Conservation (phyloP, 1,140 invertebrate genomes). For the Contarinia nasturtii region DNA sequence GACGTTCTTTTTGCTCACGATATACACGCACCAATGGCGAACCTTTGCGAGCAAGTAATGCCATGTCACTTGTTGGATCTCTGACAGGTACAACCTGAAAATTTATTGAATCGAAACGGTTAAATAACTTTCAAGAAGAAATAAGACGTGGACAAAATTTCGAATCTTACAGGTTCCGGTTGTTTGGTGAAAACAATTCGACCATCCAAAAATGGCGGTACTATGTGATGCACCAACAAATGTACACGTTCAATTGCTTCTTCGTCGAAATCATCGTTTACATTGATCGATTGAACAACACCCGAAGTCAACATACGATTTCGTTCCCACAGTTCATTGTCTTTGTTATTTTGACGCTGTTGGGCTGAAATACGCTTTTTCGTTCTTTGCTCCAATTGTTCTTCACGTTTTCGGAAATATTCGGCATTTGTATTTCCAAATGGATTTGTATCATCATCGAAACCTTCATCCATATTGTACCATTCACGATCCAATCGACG, state of each 20-base stretch:
- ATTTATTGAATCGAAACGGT: constrained; percentile 56
- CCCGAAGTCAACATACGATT: constrained; percentile 95
- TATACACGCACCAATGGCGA: constrained; percentile 73
- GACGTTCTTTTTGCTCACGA: constrained; percentile 89
- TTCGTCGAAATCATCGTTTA: constrained; percentile 87
- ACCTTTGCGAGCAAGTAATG: constrained; percentile 89
- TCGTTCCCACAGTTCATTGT: constrained; percentile 97
- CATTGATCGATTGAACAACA: constrained; percentile 74
- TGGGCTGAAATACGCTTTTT: constrained; percentile 86
- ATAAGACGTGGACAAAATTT: no score
- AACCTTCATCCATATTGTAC: constrained; percentile 88
- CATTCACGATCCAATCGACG: constrained; percentile 85
- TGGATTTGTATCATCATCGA: constrained; percentile 84
- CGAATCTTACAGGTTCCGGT: constrained; percentile 88
- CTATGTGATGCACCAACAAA: constrained; percentile 92
- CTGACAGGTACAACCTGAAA: constrained; percentile 62
- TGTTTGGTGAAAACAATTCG: constrained; percentile 98
- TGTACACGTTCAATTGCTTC: constrained; percentile 84
- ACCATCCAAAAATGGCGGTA: constrained; percentile 97
- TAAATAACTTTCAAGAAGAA: no score
- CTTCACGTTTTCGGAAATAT: constrained; percentile 79
- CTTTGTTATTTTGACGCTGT: constrained; percentile 86
- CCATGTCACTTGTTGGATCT: constrained; percentile 97
- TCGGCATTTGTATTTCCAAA: constrained; percentile 80
- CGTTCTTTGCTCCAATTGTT: constrained; percentile 73